phyloP scores from a whole-genome alignment of 2,888 invertebrate species.

The Hirtodrosophila duncani region DNA sequence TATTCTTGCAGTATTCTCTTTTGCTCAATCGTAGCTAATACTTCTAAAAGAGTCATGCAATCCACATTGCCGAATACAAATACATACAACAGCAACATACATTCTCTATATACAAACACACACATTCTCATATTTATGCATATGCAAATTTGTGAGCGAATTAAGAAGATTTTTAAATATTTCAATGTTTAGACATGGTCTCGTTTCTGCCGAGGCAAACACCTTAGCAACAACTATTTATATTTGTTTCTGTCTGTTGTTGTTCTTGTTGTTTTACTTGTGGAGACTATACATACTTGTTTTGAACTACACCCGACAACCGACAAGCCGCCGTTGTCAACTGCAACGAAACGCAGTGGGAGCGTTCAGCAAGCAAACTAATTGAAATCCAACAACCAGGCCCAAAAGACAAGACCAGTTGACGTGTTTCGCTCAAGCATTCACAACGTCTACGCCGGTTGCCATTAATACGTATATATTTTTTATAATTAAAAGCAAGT shows the following conservation, averaged over 20 bases:
- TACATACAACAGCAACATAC: too few relatives aligned
- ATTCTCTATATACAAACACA: background rate
- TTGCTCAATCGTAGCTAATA: too few relatives aligned
- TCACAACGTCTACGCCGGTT: too few relatives aligned
- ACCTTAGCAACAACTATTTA: constrained; percentile 14
- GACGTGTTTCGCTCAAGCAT: constrained; percentile 56
- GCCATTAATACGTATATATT: too few relatives aligned
- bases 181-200: too few relatives aligned
- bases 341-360: constrained; percentile 20
- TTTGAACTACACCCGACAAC: too few relatives aligned
- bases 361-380: constrained; percentile 13
- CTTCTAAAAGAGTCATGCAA: too few relatives aligned
- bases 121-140: constrained; percentile 28
- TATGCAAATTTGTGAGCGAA: constrained; percentile 23
- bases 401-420: constrained; percentile 52
- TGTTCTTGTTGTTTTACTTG: constrained; percentile 15
- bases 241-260: constrained; percentile 42
- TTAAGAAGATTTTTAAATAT: constrained; percentile 21
- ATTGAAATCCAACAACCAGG: constrained; percentile 25
- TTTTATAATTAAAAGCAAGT: constrained; percentile 2
- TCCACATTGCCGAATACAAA: too few relatives aligned
- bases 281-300: too few relatives aligned
- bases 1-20: too few relatives aligned
- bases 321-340: too few relatives aligned
- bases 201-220: constrained; percentile 35